Evolutionary conservation across 1,140 invertebrate genomes (phyloP).

Genomic region (Drosophila mayri): DNA sequence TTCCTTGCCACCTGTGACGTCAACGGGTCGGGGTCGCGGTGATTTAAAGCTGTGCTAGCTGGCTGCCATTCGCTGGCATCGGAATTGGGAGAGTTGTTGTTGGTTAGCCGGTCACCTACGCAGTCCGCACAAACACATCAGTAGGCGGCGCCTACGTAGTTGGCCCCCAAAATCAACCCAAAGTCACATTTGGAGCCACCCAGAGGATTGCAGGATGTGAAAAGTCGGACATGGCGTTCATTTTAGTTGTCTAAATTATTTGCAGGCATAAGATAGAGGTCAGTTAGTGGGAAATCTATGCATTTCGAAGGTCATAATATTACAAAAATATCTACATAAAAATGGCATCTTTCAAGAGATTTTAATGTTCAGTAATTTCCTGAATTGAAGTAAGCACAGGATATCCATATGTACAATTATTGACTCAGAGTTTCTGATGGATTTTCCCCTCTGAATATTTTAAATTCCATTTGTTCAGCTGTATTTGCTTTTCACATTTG

Average conservation of each 20-base stretch:
- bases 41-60: conserved; percentile 63
- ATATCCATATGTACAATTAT: neutral
- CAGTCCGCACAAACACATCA: conserved; percentile 50
- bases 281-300: neutral
- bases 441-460: conserved; percentile 12
- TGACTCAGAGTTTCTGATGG: too few relatives aligned
- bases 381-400: neutral
- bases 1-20: conserved; percentile 51
- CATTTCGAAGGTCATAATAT: neutral
- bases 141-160: conserved; percentile 70
- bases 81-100: conserved; percentile 49
- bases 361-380: neutral
- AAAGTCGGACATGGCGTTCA: conserved; percentile 12
- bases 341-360: neutral
- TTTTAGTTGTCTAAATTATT: conserved; percentile 23
- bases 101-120: conserved; percentile 54
- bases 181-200: neutral
- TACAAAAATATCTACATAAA: neutral
- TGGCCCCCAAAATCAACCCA: conserved; percentile 8
- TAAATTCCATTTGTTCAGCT: conserved; percentile 47
- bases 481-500: conserved; percentile 58
- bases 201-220: conserved; percentile 9
- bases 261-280: neutral
- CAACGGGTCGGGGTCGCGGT: conserved; percentile 56
- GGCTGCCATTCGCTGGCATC: conserved; percentile 73